Base-by-base conservation (phyloP, 2,113 vertebrate species). In the Edolisoma coerulescens region DNA sequence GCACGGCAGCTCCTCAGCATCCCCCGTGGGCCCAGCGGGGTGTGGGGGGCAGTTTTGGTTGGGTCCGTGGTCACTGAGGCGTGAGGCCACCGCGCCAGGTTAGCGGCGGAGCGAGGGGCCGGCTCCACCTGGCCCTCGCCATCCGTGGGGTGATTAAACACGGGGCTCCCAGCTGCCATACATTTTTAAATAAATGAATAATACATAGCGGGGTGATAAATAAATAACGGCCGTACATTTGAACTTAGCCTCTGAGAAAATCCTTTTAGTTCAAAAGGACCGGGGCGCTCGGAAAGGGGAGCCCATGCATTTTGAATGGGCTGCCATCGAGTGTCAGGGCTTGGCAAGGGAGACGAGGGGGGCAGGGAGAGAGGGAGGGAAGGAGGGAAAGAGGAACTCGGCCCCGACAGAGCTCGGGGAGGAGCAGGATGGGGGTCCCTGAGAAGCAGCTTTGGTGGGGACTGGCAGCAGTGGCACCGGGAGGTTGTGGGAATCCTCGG, bases 161-260 rank as follows among this genome's bases (percentile, higher is more conserved):
- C 56, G 86, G 89, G 95, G 91, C 95, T 88, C 83, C 70, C 95
- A 95, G 93, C 96, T 96, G 96, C 96, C 96, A 95, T 96, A 90
- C 96, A 96, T 96, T 96, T 95, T 96, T 96, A 96, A 96, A 96
- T 96, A 96, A 96, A 96, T 96, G 96, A 96, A 96, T 96, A 96
- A 96, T 96, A 95, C 96, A 96, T 96, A 5, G 71, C 20, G 28
- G 83, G 76, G 37, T 86, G 95, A 96, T 96, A 96, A 96, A 96
- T 96, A 96, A 96, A 96, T 95, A 93, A 96, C 96, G 91, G 95
- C 49, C 95, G 7, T 6, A 90, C 96, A 96, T 96, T 95, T 96
- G 95, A 96, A 95, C 96, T 94, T 96, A 59, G 96, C 96, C 96
- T 96, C 93, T 88, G 96, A 96, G 93, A 90, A 96, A 96, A 96